Evolutionary conservation across 2,888 invertebrate genomes (phyloP), one percentile per base, ranked within the genome.

Genomic region (Zygothrica quintamaculata): DNA sequence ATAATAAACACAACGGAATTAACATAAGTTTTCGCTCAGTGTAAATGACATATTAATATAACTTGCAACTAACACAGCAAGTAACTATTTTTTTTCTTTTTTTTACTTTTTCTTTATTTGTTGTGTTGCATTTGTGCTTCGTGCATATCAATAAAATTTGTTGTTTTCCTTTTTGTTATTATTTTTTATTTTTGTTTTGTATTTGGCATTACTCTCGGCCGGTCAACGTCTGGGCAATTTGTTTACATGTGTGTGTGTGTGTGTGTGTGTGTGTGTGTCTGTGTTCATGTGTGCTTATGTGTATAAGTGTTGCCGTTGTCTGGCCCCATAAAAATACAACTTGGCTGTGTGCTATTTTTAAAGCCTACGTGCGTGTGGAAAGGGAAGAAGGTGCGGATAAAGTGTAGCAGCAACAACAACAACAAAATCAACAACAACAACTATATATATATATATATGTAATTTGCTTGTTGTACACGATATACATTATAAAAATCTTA

Each of bases 311-410:
- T 33, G 55, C 42, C 33, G 47, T 53, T 44, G 79, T 76, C 73
- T 75, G 65, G 81, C 70, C 52, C 56, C 50, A 60, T 77, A 77
- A 70, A 81, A 57, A 81, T 74, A 67, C 46, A 60, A 64, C 59
- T 72, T 75, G 52, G 77, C 78, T 77, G 46, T 77, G 80, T 39
- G 84, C 73, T 78, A 78, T 84, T 78, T 78, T 66, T 79, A 78
- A 22, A 52, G 70, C 51, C 60, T 43, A 40, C 42, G 25, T 34
- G 50, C 6, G 26, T 39, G 37, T 13, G 44, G 53, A 0, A 4
- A 33, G 3, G 22, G 26, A 1, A 26, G 25, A 15, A 12, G n/a
- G 29, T 9, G 29, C 29, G 29, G 1, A 3, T 0, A 9, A n/a
- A 42, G 36, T 12, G 9, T n/a, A 11, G 8, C n/a, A 15, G 40